phyloP scores from a whole-genome alignment of 2,888 invertebrate species.

The Siphonodentalium dalli region DNA sequence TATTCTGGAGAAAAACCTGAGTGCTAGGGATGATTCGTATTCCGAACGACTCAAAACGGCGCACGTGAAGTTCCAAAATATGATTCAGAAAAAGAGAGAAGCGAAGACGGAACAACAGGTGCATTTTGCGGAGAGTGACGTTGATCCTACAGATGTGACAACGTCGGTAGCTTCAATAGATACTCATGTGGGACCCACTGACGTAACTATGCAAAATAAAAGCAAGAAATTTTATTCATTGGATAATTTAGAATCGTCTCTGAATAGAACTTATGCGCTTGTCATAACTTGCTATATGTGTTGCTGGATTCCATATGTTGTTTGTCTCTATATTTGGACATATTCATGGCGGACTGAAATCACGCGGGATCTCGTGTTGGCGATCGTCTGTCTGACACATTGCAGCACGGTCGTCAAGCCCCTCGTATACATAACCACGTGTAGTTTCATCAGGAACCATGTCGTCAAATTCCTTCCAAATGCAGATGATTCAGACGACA shows the following conservation, averaged over 20 bases:
- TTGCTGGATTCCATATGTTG: conserved; percentile 40
- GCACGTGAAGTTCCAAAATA: conserved; percentile 36
- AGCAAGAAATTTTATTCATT: conserved; percentile 30
- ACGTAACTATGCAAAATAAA: not conserved
- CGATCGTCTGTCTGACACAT: conserved; percentile 21
- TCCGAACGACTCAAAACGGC: conserved; percentile 35
- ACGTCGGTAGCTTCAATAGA: no score
- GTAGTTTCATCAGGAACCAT: no score
- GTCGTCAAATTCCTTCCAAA: no score
- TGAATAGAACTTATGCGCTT: conserved; percentile 34
- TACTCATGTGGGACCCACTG: conserved; percentile 1
- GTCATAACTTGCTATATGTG: conserved; percentile 29
- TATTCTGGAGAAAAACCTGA: conserved; percentile 35
- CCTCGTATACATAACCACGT: conserved; percentile 20
- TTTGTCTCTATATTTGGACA: conserved; percentile 31
- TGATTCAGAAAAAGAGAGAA: conserved; percentile 31
- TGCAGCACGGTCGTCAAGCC: conserved; percentile 28
- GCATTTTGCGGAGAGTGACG: conserved; percentile 25
- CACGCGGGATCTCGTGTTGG: conserved; percentile 7
- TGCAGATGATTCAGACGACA: no score
- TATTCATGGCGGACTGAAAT: conserved; percentile 28
- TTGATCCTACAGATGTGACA: no score
- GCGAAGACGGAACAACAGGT: conserved; percentile 28
- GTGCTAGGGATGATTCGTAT: conserved; percentile 35
- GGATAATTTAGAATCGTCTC: conserved; percentile 30